These are phyloP conservation scores for Oryctolagus cuniculus DNA, from an alignment of 2,113 vertebrate species.

Conservation along the genomic window DNA sequence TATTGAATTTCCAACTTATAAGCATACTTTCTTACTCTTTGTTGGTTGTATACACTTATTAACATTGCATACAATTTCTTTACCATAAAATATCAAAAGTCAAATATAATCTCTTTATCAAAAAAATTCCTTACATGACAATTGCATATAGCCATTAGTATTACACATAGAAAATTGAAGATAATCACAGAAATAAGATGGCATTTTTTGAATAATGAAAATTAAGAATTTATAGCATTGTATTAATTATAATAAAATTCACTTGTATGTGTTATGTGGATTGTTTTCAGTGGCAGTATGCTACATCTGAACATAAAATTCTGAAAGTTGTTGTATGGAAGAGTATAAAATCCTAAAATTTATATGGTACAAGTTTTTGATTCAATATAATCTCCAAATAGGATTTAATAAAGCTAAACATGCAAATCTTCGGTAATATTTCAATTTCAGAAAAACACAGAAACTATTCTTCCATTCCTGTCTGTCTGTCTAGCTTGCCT, in stretches of 20 bases:
- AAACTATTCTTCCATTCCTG: neutral
- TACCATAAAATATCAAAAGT: constrained; percentile 62
- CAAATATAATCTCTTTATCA: constrained; percentile 67
- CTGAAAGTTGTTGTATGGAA: neutral
- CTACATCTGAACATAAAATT: neutral
- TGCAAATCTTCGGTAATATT: neutral
- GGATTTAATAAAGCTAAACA: constrained; percentile 7
- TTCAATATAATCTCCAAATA: neutral
- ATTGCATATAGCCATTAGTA: constrained; percentile 23
- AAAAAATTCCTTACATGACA: constrained; percentile 35
- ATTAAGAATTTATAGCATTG: constrained; percentile 24
- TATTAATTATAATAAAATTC: constrained; percentile 44
- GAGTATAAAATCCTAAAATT: constrained; percentile 6
- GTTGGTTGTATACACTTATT: constrained; percentile 30
- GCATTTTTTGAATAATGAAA: neutral
- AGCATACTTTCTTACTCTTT: constrained; percentile 57
- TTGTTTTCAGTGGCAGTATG: neutral
- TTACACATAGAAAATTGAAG: constrained; percentile 41
- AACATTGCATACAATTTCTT: constrained; percentile 36
- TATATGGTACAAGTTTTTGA: neutral
- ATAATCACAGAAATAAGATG: neutral
- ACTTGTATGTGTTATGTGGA: neutral
- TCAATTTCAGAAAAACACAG: constrained; percentile 1
- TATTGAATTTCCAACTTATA: constrained; percentile 64
- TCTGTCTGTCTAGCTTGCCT: neutral